Evolutionary conservation across 1,140 invertebrate species (phyloP), one percentile per base, ranked within the genome.

Genomic region (Diorhabda sublineata): DNA sequence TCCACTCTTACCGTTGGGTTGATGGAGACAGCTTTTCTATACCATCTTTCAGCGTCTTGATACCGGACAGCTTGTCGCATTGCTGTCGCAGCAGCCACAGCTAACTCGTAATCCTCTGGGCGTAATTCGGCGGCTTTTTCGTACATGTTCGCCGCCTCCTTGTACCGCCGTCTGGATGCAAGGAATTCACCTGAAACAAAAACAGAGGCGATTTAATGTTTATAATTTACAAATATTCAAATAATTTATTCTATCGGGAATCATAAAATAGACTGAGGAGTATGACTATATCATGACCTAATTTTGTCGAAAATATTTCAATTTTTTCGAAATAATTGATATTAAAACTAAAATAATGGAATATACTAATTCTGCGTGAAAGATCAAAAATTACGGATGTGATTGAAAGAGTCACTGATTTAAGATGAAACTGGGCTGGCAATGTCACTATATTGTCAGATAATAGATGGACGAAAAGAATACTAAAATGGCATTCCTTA

Each of bases 51-150:
- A 1, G 96, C 94, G 67, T 91, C 89, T 7, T 85, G 82, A 72
- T 91, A 91, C 45, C 90, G 85, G 42, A 90, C 88, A 7, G 91
- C 88, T 75, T 94, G 89, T 64, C 94, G 83, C 71, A 97, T 84
- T 0, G 92, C 91, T 44, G 93, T 93, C 9, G 95, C 96, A 7
- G 94, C 92, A 56, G 92, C 91, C 68, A 96, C 92, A 8, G 93
- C 87, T 26, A 94, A 83, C 62, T 94, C 90, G 79, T 94, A 94
- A 76, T 97, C 92, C 8, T 86, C 82, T 0, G 92, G 89, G 56
- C 90, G 86, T 45, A 96, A 80, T 69, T 90, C 85, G 0, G 92
- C 90, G 0, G 94, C 93, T 66, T 85, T 83, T 11, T 92, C 83
- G 75, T 93, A 91, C 71, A 92, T 87, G 42, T 87, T 85, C 0